phyloP scores from a whole-genome alignment of 1,140 invertebrate species.

The Oncopodura yosiiana region DNA sequence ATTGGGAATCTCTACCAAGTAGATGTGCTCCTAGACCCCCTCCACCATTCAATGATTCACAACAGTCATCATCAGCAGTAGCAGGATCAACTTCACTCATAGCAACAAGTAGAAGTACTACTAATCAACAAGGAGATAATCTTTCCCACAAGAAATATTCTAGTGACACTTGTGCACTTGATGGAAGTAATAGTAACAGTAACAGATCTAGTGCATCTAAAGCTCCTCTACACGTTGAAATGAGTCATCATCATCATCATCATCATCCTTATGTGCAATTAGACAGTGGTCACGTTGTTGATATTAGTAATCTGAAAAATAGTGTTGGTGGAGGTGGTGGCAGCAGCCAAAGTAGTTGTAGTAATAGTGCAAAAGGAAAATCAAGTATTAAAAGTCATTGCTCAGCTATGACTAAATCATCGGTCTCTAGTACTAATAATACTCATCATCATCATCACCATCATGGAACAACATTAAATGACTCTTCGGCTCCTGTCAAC shows the following conservation, averaged over 20 bases:
- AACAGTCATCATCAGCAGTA: slow-evolving; percentile 17
- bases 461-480: no score
- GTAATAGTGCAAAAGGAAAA: no score
- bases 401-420: not conserved
- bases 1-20: slow-evolving; percentile 10
- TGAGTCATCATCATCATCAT: no score
- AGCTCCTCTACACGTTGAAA: not conserved
- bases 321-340: not conserved
- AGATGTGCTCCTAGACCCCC: slow-evolving; percentile 26
- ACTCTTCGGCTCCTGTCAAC: not conserved
- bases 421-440: not conserved
- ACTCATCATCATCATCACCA: not conserved
- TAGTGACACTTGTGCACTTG: slow-evolving; percentile 21
- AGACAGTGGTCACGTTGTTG: no score
- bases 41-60: slow-evolving; percentile 26
- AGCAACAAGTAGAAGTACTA: not conserved
- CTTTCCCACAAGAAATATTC: not conserved
- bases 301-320: not conserved
- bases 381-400: no score
- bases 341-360: not conserved
- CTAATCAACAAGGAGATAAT: not conserved
- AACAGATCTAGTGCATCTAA: not conserved
- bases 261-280: no score
- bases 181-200: slow-evolving; percentile 6
- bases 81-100: not conserved